phyloP scores from a whole-genome alignment of 2,888 invertebrate species.

The Luperina nickerlii region DNA sequence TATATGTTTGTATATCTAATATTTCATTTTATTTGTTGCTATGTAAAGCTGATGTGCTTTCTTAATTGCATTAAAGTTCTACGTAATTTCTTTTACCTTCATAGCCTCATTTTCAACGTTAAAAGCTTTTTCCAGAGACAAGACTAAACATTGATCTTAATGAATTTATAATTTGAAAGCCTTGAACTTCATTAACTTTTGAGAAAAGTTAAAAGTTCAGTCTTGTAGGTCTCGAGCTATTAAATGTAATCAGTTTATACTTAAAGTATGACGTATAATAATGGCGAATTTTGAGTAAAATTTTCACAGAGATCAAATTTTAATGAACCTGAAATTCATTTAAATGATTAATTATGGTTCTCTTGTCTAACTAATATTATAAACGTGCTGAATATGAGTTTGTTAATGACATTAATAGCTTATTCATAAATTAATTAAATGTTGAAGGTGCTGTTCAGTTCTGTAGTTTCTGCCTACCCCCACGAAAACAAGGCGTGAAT shows the following conservation, averaged over 20 bases:
- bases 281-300: conserved; percentile 20
- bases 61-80: not conserved
- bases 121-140: conserved; percentile 40
- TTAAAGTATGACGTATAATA: conserved; percentile 31
- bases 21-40: not conserved
- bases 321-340: conserved; percentile 30
- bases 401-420: not conserved
- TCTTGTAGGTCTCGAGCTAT: conserved; percentile 3
- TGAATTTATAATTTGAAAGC: conserved; percentile 50
- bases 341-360: conserved; percentile 1
- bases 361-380: not conserved
- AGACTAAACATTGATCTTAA: conserved; percentile 43
- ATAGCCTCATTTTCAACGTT: conserved; percentile 26
- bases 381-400: not conserved
- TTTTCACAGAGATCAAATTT: conserved; percentile 5
- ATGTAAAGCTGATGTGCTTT: not conserved
- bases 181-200: conserved; percentile 50
- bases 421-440: not conserved
- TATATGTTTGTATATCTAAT: not conserved
- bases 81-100: conserved; percentile 12
- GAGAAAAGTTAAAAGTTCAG: conserved; percentile 52
- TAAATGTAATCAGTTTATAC: conserved; percentile 31
- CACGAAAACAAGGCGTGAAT: not conserved
- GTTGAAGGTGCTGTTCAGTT: not conserved
- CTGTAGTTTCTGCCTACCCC: too few species aligned